Percentiles rank a stretch among this genome's conserved stretches.
phyloP scores from a whole-genome alignment of 2,113 vertebrate species.

The Anthoscopus minutus region DNA sequence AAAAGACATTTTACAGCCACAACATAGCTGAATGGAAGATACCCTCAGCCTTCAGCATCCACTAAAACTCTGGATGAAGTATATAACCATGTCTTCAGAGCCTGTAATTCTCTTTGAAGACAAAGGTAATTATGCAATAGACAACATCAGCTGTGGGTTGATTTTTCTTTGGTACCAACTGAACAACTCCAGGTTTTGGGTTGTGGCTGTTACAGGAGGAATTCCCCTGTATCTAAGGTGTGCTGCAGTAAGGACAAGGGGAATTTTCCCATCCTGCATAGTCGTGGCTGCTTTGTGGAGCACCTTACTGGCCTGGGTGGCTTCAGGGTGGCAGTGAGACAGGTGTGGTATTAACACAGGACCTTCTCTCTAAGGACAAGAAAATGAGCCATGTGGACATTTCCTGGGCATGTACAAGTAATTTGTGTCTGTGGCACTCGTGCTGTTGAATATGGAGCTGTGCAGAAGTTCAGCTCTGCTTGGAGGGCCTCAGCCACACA shows the following conservation, averaged over 20 bases:
- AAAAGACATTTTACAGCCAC: not conserved
- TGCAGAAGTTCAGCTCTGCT: not conserved
- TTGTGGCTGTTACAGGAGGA: not conserved
- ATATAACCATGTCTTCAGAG: not conserved
- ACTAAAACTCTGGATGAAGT: not conserved
- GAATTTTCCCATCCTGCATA: not conserved
- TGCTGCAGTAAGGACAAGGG: not conserved
- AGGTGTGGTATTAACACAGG: not conserved
- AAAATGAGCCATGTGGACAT: not conserved
- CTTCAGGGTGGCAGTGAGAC: not conserved
- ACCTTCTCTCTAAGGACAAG: not conserved
- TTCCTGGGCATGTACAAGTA: not conserved
- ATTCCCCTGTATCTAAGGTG: not conserved
- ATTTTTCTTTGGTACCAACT: not conserved
- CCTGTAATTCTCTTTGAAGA: not conserved
- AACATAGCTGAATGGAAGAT: not conserved
- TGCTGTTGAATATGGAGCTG: not conserved
- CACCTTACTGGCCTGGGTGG: no score
- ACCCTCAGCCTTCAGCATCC: not conserved
- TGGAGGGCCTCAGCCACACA: not conserved
- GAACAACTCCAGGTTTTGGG: not conserved
- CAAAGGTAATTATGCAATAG: not conserved
- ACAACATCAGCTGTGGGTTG: not conserved
- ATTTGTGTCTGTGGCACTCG: not conserved
- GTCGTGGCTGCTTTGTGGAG: not conserved